Evolutionary conservation across 2,797 vertebrate genomes (phyloP).

Genomic region (Florisuga fusca): DNA sequence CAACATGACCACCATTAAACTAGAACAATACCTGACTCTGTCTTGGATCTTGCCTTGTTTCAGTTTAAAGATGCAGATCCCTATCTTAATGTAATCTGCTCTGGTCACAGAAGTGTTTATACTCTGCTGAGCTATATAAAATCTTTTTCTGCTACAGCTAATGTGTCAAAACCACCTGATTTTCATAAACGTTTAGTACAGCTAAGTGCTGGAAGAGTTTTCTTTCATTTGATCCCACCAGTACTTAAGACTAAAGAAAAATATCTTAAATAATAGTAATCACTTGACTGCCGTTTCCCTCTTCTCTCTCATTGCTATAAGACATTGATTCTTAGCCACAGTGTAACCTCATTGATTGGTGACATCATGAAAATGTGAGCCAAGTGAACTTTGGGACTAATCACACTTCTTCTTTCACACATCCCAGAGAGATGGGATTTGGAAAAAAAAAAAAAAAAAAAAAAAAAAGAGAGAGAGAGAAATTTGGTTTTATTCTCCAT

Average conservation of each 20-base stretch:
- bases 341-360: neutral
- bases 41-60: neutral
- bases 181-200: neutral
- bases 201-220: neutral
- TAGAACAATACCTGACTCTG: neutral
- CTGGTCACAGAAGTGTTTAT: neutral
- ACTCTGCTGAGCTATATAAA: neutral
- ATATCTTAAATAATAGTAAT: neutral
- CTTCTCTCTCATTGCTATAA: neutral
- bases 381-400: conserved; percentile 2
- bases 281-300: neutral
- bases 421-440: neutral
- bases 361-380: neutral
- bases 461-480: neutral
- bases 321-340: neutral
- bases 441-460: neutral
- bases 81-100: neutral
- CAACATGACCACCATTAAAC: neutral
- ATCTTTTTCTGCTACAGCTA: neutral
- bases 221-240: neutral
- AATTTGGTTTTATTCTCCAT: neutral
- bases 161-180: neutral
- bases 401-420: neutral
- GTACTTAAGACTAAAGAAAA: neutral
- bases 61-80: neutral